Conservation (phyloP, 2,888 invertebrate species). For the Lycia hirtaria region DNA sequence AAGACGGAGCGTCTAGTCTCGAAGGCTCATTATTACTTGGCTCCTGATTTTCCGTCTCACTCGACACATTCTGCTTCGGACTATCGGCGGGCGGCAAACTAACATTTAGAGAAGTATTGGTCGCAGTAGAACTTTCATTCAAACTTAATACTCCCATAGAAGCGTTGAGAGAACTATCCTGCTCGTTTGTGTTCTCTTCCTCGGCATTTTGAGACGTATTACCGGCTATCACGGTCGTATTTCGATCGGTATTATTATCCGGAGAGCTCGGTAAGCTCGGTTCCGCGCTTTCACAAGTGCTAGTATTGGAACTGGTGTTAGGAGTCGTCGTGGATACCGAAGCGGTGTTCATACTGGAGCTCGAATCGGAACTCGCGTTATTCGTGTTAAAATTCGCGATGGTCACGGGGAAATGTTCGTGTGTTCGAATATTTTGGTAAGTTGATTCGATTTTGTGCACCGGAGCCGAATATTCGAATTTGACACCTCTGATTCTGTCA, state of each 20-base stretch:
- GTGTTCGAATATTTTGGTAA: constrained; percentile 68
- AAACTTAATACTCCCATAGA: constrained; percentile 74
- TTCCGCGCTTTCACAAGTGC: constrained; percentile 89
- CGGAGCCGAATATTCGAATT: constrained; percentile 66
- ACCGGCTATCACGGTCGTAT: constrained; percentile 49
- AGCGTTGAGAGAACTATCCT: constrained; percentile 62
- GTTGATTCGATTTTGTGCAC: constrained; percentile 65
- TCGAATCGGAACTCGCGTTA: constrained; percentile 87
- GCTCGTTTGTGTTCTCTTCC: constrained; percentile 58
- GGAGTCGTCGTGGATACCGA: constrained; percentile 87
- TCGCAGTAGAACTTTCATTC: constrained; percentile 78
- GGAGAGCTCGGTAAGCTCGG: constrained; percentile 90
- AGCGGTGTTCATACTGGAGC: constrained; percentile 88
- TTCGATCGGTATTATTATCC: constrained; percentile 67
- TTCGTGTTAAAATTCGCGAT: constrained; percentile 61
- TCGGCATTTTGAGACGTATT: constrained; percentile 49
- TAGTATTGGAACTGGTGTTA: constrained; percentile 89
- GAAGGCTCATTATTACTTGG: constrained; percentile 58
- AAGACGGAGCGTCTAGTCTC: constrained; percentile 65
- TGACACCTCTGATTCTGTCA: constrained; percentile 62
- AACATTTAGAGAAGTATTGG: constrained; percentile 77
- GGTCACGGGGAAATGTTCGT: constrained; percentile 65
- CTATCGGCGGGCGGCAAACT: constrained; percentile 74
- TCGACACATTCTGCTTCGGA: constrained; percentile 63
- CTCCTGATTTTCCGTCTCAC: constrained; percentile 55